phyloP scores from a whole-genome alignment of 2,113 vertebrate genomes.

The Chroicocephalus ridibundus region DNA sequence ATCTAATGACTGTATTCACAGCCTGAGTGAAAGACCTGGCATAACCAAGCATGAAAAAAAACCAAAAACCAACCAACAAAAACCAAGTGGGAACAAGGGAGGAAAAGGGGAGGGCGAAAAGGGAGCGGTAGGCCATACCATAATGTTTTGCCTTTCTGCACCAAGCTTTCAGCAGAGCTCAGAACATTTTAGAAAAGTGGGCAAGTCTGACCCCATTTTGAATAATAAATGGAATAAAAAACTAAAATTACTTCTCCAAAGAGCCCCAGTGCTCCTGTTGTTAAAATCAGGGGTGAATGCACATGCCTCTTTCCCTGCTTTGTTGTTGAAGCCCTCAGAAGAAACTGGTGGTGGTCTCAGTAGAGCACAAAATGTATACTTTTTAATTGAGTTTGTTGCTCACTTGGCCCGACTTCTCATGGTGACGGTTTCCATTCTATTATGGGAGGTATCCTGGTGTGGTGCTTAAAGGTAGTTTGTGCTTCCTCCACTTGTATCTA shows the following conservation, averaged over 20 bases:
- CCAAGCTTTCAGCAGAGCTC: not conserved
- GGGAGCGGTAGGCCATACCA: not conserved
- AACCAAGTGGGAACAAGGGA: rapidly evolving
- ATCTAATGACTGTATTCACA: not conserved
- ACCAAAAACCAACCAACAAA: not conserved
- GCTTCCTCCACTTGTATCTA: not conserved
- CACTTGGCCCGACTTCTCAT: not conserved
- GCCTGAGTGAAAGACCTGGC: not conserved
- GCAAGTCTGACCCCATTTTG: not conserved
- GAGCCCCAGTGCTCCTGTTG: not conserved
- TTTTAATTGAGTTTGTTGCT: not conserved
- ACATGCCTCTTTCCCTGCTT: not conserved
- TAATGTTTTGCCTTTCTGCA: not conserved
- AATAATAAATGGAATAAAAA: not conserved
- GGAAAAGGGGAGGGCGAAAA: too few relatives aligned
- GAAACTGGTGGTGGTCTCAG: not conserved
- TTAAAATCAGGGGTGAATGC: not conserved
- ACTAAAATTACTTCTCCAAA: not conserved
- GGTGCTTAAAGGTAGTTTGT: not conserved
- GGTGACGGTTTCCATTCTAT: not conserved
- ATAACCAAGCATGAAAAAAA: not conserved
- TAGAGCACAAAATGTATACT: not conserved
- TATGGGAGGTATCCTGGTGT: not conserved
- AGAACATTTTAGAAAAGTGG: not conserved
- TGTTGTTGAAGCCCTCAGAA: not conserved